These are phyloP conservation scores for Passer domesticus DNA, from an alignment of 2,113 vertebrate genomes.

Conservation along the genomic window DNA sequence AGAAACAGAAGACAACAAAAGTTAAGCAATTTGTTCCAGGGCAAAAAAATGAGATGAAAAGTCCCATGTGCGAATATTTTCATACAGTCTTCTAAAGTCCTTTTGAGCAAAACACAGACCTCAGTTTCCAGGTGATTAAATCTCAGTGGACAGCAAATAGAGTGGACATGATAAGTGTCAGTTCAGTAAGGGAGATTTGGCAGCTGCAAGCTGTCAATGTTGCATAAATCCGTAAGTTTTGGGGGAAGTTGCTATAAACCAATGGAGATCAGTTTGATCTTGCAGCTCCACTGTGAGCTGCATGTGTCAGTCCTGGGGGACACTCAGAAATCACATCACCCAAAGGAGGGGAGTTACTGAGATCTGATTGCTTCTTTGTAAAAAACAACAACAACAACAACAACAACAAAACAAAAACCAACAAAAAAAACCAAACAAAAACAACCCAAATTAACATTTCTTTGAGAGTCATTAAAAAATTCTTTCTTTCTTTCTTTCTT, in stretches of 20 bases:
- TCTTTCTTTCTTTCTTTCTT: not conserved
- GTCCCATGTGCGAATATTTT: not conserved
- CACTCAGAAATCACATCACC: accelerated
- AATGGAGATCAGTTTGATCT: not conserved
- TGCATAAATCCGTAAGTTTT: not conserved
- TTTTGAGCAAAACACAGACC: not conserved
- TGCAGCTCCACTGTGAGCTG: not conserved
- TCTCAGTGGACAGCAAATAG: not conserved
- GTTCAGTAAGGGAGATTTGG: not conserved
- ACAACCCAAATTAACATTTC: not conserved
- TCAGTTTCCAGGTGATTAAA: not conserved
- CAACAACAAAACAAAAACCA: not conserved
- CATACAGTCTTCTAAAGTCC: not conserved
- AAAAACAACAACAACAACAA: too few species aligned
- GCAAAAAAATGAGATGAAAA: not conserved
- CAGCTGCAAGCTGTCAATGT: not conserved
- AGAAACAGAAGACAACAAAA: not conserved
- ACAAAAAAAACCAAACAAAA: not conserved
- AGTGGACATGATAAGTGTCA: not conserved
- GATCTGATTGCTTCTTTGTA: not conserved
- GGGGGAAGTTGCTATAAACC: not conserved
- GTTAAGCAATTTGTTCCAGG: not conserved
- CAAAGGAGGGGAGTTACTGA: not conserved
- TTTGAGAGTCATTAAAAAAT: not conserved
- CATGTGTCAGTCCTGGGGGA: accelerated